Evolutionary conservation across 1,140 invertebrate species (phyloP).

Genomic region (Cyrtorhinus lividipennis): DNA sequence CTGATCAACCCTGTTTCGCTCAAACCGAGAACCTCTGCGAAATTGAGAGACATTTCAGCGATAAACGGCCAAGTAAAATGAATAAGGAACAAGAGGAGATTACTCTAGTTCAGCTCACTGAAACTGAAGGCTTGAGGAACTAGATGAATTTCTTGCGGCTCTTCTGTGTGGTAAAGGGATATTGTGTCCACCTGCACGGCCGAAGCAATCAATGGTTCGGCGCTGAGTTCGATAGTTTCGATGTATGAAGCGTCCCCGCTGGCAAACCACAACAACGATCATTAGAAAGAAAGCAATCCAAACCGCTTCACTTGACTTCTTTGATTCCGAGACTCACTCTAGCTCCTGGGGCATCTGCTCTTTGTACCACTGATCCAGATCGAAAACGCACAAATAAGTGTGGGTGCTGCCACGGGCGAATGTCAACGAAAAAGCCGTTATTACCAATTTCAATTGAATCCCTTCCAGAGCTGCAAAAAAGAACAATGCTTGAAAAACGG

Average conservation of each 20-base stretch:
- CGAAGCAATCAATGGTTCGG: not conserved
- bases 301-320: too few species aligned
- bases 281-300: too few species aligned
- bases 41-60: not conserved
- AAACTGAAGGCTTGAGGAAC: not conserved
- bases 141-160: not conserved
- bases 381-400: not conserved
- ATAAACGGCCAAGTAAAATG: too few species aligned
- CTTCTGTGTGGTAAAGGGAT: not conserved
- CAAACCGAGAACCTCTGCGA: not conserved
- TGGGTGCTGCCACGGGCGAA: not conserved
- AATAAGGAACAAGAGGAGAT: too few species aligned
- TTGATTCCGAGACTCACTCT: too few species aligned
- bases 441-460: not conserved
- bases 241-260: not conserved
- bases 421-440: not conserved
- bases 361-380: constrained; percentile 2
- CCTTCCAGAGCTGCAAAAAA: not conserved
- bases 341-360: not conserved
- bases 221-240: not conserved
- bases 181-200: not conserved
- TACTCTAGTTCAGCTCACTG: too few species aligned
- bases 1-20: not conserved
- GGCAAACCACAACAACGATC: too few species aligned
- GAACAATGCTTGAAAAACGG: too few species aligned